Percentiles rank a stretch among this genome's conserved stretches.
These are phyloP conservation scores for Virgularia gustaviana DNA, from an alignment of 92 coral and sea anemone species.

Conservation along the genomic window DNA sequence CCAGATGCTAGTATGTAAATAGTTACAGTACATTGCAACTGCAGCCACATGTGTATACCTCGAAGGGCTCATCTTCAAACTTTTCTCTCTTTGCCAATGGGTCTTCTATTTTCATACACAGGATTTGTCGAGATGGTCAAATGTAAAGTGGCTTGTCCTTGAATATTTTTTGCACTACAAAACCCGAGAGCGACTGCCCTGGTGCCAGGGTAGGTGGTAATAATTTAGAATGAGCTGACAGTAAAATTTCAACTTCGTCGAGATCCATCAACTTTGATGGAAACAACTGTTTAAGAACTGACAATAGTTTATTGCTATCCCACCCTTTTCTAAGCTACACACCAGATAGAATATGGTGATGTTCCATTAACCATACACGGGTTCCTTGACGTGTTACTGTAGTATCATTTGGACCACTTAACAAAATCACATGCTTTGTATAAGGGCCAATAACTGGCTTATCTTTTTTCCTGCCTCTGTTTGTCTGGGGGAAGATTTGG, in stretches of 20 bases:
- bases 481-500: no score
- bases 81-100: constrained; percentile 5
- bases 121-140: constrained; percentile 38
- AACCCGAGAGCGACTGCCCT: constrained; percentile 45
- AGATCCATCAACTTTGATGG: constrained; percentile 45
- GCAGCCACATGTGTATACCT: not conserved
- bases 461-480: no score
- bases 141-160: constrained; percentile 57
- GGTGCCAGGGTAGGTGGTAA: constrained; percentile 48
- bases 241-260: constrained; percentile 42
- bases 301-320: constrained; percentile 21
- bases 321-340: constrained; percentile 40
- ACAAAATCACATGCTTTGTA: constrained; percentile 45
- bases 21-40: no score
- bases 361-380: constrained; percentile 29
- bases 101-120: not conserved
- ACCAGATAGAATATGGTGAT: constrained; percentile 42
- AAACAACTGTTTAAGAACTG: constrained; percentile 36
- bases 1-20: no score
- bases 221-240: constrained; percentile 52
- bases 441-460: constrained; percentile 29
- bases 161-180: constrained; percentile 48
- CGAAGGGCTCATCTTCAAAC: constrained; percentile 3
- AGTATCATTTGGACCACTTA: constrained; percentile 42
- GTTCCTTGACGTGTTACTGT: constrained; percentile 49